Base-by-base conservation (phyloP, 2,113 vertebrate genomes). In the Motacilla alba region DNA sequence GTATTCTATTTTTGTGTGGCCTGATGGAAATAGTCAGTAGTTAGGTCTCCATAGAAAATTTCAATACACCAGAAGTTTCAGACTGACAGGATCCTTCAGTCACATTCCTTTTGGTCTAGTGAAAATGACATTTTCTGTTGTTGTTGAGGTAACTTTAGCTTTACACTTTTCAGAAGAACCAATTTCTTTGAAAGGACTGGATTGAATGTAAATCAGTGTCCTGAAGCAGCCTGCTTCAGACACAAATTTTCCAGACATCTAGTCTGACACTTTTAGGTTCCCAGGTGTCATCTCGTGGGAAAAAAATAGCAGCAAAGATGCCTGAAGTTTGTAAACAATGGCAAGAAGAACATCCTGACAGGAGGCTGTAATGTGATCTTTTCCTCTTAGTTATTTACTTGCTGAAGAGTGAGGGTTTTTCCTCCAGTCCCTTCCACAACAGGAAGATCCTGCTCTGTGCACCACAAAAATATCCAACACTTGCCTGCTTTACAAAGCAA, bases 261-360 rank as follows among this genome's bases (percentile, higher is more conserved):
- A 41, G 67, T 95, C 91, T 93, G 91, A 95, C 93, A 94, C 56
- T 96, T 95, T 92, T 83, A 93, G 91, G 55, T 84, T 60, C 50
- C 49, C 0, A 47, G 31, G 49, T 94, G 62, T 90, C 74, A 94
- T 96, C 84, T 95, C 74, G 78, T 53, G 88, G 52, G 64, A 86
- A 64, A 62, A 58, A 92, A 69, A 55, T 24, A 93, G n/a, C 79
- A 91, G 69, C 96, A 81, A 97, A 95, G 68, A 85, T 76, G 76
- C 75, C 69, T 95, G 66, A n/a, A 94, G 92, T 95, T 97, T 94
- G 66, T 92, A 95, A 97, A 96, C 86, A 96, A 90, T 41, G 22
- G 43, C 76, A 94, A 94, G 83, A 96, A 92, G 87, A 96, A 94
- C 91, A 90, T 78, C 59, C 60, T 93, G 80, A 90, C 59, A 89